Evolutionary conservation across 2,797 vertebrate genomes (phyloP), one percentile per base, ranked within the genome.

Genomic region (Phaenicophaeus curvirostris): DNA sequence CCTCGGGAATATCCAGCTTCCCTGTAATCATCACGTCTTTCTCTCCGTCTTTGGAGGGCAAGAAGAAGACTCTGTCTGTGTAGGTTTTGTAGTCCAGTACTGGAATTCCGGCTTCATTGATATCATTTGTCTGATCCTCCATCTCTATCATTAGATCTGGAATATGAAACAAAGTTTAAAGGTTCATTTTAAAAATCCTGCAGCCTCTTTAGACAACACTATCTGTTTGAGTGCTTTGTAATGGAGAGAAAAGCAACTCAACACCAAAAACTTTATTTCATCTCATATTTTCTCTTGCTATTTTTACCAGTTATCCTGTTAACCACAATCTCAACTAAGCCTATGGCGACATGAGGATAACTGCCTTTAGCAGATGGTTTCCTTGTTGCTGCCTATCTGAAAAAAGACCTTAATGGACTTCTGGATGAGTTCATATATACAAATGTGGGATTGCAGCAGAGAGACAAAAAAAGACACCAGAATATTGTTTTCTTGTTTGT

Each of bases 141-240:
- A 99, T 99, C 97, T 99, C 99, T 48, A 99, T 99, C 99, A 99
- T 99, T 79, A 99, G 97, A 97, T 99, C 99, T 99, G 95, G 55
- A 97, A 96, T 6, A 86, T 20, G 25, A 51, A 79, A 92, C 14
- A 58, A 9, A 74, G 39, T 86, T 90, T 68, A 76, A 58, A 69
- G 57, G 35, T 30, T 86, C 10, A 33, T 54, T 86, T 63, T 4
- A 69, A 87, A 81, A 44, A 74, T 7, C 25, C 42, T 79, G 37
- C 30, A 77, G 41, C 3, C 77, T 66, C 89, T 95, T 79, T 58
- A 62, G 46, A 65, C 50, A 90, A 51, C 17, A 33, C 3, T 8
- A 62, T 69, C 30, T 65, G 39, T 78, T 73, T 57, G 44, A 44
- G 16, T 77, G 28, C 41, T 54, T 87, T 66, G 9, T 39, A 77